phyloP scores from a whole-genome alignment of 2,888 invertebrate genomes.

The Rotaria socialis region DNA sequence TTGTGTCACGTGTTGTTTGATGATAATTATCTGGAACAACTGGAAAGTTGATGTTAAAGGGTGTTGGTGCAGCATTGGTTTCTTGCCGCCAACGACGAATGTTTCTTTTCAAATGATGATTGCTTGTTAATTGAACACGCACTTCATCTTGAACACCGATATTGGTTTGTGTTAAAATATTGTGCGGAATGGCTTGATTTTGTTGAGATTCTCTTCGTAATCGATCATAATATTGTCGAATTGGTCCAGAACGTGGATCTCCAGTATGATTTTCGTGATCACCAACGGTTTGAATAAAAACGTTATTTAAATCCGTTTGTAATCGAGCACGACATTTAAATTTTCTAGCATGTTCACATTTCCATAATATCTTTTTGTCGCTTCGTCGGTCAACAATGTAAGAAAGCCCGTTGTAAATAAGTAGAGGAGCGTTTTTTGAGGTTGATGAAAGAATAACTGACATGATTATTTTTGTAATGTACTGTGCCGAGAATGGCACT shows the following conservation, averaged over 20 bases:
- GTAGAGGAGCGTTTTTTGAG: background rate
- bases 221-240: background rate
- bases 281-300: too few relatives aligned
- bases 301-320: too few relatives aligned
- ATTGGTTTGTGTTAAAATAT: background rate
- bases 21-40: constrained; percentile 1
- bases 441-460: background rate
- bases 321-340: too few relatives aligned
- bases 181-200: background rate
- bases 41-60: background rate
- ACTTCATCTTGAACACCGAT: constrained; percentile 8
- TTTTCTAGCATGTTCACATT: background rate
- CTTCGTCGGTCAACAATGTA: background rate
- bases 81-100: background rate
- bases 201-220: background rate
- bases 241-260: background rate
- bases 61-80: background rate
- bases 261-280: too few relatives aligned
- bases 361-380: background rate
- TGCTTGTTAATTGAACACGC: background rate
- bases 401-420: background rate
- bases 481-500: background rate
- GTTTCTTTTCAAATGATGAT: background rate
- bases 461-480: background rate
- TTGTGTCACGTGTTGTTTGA: background rate